Conservation (phyloP, 2,888 invertebrate genomes). For the Caenorhabditis imperialis region DNA sequence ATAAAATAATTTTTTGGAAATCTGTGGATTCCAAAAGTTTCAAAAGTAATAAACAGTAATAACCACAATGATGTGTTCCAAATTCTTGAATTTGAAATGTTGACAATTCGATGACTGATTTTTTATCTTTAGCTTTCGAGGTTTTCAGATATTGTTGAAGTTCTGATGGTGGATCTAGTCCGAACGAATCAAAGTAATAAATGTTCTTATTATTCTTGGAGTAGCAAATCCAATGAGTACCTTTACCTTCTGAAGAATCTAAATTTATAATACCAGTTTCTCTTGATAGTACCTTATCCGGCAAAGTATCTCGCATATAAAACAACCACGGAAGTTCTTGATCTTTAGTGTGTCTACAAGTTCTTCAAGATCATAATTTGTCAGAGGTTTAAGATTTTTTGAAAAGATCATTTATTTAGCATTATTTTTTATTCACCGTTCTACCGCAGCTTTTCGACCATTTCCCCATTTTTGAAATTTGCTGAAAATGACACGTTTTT, state of each 20-base stretch:
- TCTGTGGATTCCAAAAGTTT: constrained; percentile 46
- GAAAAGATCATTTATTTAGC: too few species aligned
- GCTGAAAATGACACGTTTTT: too few species aligned
- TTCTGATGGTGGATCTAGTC: constrained; percentile 53
- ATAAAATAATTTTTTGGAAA: constrained; percentile 19
- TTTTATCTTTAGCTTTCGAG: constrained; percentile 44
- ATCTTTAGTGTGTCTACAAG: constrained; percentile 32
- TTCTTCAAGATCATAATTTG: constrained; percentile 36
- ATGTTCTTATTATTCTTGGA: constrained; percentile 39
- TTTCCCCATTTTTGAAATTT: neutral
- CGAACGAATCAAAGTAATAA: constrained; percentile 56
- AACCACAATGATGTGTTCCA: constrained; percentile 59
- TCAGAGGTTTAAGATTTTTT: constrained; percentile 31
- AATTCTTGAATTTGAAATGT: constrained; percentile 52
- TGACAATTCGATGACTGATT: constrained; percentile 1
- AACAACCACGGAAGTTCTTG: constrained; percentile 49
- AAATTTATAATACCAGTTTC: constrained; percentile 54
- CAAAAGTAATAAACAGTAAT: constrained; percentile 49
- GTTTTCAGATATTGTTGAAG: constrained; percentile 39
- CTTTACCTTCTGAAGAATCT: constrained; percentile 47
- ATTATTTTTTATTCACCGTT: too few species aligned
- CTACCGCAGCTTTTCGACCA: too few species aligned
- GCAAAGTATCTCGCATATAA: constrained; percentile 53
- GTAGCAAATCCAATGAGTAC: constrained; percentile 56
- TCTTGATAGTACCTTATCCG: too few species aligned